These are phyloP conservation scores for Pogoniulus pusillus DNA, from an alignment of 2,797 vertebrate genomes.

Conservation along the genomic window DNA sequence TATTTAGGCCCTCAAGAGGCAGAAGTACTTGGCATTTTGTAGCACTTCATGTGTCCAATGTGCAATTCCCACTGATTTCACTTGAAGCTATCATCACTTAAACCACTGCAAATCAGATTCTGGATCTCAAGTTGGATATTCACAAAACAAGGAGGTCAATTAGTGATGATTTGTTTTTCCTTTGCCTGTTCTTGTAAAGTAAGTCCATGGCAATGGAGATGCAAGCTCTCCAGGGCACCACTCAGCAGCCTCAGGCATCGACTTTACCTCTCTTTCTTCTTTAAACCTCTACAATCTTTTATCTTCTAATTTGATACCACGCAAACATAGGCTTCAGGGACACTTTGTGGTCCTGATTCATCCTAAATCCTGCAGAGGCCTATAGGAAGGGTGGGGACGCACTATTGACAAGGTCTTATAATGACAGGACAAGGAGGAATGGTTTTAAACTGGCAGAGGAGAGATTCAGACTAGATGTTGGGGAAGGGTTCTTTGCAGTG, in stretches of 20 bases:
- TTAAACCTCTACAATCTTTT: not conserved
- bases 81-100: not conserved
- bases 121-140: not conserved
- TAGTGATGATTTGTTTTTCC: not conserved
- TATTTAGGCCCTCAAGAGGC: not conserved
- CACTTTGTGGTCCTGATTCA: not conserved
- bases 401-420: too few relatives aligned
- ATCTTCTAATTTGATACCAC: not conserved
- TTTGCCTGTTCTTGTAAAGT: not conserved
- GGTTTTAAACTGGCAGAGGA: too few relatives aligned
- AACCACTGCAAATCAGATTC: not conserved
- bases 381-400: too few relatives aligned
- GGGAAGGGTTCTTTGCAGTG: too few relatives aligned
- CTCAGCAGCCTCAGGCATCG: not conserved
- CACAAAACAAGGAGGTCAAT: not conserved
- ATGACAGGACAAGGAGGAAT: too few relatives aligned
- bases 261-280: not conserved
- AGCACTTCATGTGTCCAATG: not conserved
- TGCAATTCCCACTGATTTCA: not conserved
- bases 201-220: not conserved
- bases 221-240: not conserved
- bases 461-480: too few relatives aligned
- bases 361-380: too few relatives aligned
- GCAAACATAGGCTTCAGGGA: not conserved
- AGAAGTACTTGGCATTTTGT: not conserved